Base-by-base conservation (phyloP, 2,113 vertebrate genomes). In the Butorides virescens region DNA sequence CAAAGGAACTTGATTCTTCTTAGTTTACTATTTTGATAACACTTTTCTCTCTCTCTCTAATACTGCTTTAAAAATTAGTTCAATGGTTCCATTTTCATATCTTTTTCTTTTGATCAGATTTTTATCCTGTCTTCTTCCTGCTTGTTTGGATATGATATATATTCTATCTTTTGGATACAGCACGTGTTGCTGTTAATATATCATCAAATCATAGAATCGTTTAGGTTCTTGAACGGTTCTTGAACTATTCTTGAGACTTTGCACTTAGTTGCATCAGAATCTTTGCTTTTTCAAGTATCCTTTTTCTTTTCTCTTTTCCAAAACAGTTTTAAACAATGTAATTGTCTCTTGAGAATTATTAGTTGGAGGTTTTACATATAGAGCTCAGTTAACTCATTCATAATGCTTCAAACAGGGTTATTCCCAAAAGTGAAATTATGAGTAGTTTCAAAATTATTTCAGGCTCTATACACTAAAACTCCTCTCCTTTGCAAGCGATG, bases 291-390 rank as follows among this genome's bases (percentile, higher is more conserved):
- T 95, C 70, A 85, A 25, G 36, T 81, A 23, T 91, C 42, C 15
- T 44, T 44, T 50, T 66, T 42, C 50, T 88, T 87, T 90, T 37
- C 44, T 86, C 22, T 87, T 91, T 83, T 59, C 62, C 17, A 55
- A 94, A 93, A 65, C 67, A 94, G 59, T 93, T 97, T 95, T 90
- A 92, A 94, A 50, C 42, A 80, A 52, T 71, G 71, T 84, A 89
- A 83, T 47, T 7, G 59, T 49, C 10, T 93, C 93, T 71, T 92
- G 68, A 90, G 55, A 88, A 88, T 21, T 95, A 67, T 73, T 92
- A 92, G 78, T 95, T 83, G 80, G 76, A 76, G 67, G 61, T 61
- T 81, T 92, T 87, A 47, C 71, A 5, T 59, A 50, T 59, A 68
- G 25, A 91, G 29, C 34, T 92, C 44, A 36, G 32, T 86, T 77